phyloP scores from a whole-genome alignment of 2,113 vertebrate genomes.

The Lasiurus cinereus region DNA sequence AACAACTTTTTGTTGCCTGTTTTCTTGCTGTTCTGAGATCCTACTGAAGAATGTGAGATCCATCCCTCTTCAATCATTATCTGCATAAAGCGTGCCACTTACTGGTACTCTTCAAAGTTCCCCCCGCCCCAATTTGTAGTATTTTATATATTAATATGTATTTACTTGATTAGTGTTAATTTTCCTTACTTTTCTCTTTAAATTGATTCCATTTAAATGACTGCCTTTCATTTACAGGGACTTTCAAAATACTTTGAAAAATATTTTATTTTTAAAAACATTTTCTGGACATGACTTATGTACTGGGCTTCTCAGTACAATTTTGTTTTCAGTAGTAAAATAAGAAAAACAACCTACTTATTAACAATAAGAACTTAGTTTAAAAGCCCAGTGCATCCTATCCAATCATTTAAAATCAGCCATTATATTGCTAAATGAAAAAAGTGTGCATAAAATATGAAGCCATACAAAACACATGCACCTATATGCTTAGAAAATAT shows the following conservation, averaged over 20 bases:
- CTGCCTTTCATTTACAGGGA: neutral
- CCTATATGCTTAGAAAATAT: neutral
- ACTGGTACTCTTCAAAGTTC: neutral
- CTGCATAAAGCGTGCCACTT: neutral
- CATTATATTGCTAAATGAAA: neutral
- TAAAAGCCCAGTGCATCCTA: neutral
- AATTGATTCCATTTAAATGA: neutral
- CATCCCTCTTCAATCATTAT: neutral
- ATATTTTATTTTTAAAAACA: neutral
- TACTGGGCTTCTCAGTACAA: neutral
- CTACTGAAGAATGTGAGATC: neutral
- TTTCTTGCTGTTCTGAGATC: neutral
- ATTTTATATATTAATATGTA: neutral
- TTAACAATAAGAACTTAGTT: neutral
- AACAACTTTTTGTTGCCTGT: neutral
- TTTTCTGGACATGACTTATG: neutral
- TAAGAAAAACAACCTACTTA: neutral
- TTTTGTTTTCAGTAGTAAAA: neutral
- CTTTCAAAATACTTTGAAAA: neutral
- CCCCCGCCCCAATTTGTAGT: neutral
- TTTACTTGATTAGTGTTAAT: conserved; percentile 11
- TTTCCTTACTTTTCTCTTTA: neutral
- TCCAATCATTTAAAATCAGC: neutral
- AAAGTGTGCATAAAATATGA: neutral
- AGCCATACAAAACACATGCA: neutral